Evolutionary conservation across 2,888 invertebrate genomes (phyloP).

Genomic region (Himalopsyche kuldschensis): DNA sequence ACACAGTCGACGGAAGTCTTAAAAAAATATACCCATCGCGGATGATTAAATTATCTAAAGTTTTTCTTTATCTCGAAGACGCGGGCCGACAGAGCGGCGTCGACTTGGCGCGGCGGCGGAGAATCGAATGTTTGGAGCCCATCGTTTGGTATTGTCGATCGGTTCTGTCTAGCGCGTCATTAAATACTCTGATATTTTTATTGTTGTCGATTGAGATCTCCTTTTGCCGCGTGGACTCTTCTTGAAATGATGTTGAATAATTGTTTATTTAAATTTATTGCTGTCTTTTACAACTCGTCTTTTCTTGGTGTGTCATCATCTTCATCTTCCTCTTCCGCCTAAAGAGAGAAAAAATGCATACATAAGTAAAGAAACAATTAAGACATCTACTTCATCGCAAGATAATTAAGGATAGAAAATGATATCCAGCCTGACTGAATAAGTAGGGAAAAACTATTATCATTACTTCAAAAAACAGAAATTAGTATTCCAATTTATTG

Average conservation of each 20-base stretch:
- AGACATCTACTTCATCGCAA: neutral
- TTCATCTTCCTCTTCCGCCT: slow-evolving; percentile 69
- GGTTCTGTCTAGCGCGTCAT: neutral
- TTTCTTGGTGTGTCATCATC: slow-evolving; percentile 73
- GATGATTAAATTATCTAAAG: slow-evolving; percentile 6
- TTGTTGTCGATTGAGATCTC: neutral
- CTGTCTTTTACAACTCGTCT: slow-evolving; percentile 73
- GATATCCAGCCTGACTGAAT: too few species aligned
- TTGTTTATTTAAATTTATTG: neutral
- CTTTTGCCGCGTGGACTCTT: neutral
- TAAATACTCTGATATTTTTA: neutral
- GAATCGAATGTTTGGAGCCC: neutral
- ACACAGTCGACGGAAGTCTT: neutral
- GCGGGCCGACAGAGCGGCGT: neutral
- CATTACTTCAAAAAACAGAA: too few species aligned
- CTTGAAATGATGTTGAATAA: neutral
- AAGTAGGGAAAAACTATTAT: too few species aligned
- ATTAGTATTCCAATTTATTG: too few species aligned
- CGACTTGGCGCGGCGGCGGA: neutral
- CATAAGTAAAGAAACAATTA: too few species aligned
- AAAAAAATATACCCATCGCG: neutral
- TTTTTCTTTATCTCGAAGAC: neutral
- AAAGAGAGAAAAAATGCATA: slow-evolving; percentile 34
- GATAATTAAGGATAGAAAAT: too few species aligned
- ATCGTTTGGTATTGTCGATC: neutral